A percentile compares a stretch with the other conserved stretches of the same genome.
Evolutionary conservation across 2,113 vertebrate species (phyloP).

Genomic region (Lophius piscatorius): DNA sequence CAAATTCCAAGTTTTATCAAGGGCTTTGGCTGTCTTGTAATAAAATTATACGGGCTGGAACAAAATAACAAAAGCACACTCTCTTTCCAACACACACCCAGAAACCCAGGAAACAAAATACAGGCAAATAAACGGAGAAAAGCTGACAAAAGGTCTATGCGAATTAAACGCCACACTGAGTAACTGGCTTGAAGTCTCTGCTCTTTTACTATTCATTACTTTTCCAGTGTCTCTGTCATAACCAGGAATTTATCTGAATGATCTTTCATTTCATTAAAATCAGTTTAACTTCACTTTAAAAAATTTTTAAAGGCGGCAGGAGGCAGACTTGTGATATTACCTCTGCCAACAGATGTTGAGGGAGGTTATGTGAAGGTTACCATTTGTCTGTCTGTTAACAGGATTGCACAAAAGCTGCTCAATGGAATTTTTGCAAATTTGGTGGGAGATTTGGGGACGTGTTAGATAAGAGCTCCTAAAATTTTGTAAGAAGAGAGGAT

Average conservation of each 20-base stretch:
- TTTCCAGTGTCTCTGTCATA: not conserved
- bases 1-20: conserved; percentile 60
- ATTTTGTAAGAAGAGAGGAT: too few species aligned
- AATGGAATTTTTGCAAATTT: too few species aligned
- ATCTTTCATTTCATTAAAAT: not conserved
- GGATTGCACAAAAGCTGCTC: too few species aligned
- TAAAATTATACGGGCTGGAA: conserved; percentile 48
- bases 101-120: conserved; percentile 74
- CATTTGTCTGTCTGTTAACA: too few species aligned
- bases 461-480: too few species aligned
- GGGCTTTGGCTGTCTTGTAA: conserved; percentile 55
- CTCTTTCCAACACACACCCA: conserved; percentile 28
- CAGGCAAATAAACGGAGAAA: conserved; percentile 57
- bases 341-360: too few species aligned
- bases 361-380: too few species aligned
- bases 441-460: too few species aligned
- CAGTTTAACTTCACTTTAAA: not conserved
- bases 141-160: conserved; percentile 31
- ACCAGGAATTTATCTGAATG: not conserved
- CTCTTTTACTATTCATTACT: not conserved
- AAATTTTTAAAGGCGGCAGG: too few species aligned
- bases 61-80: conserved; percentile 26
- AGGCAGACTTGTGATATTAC: too few species aligned
- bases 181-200: not conserved
- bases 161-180: conserved; percentile 10